These are phyloP conservation scores for Ectemnius cavifrons DNA, from an alignment of 2,888 invertebrate species.

Conservation along the genomic window DNA sequence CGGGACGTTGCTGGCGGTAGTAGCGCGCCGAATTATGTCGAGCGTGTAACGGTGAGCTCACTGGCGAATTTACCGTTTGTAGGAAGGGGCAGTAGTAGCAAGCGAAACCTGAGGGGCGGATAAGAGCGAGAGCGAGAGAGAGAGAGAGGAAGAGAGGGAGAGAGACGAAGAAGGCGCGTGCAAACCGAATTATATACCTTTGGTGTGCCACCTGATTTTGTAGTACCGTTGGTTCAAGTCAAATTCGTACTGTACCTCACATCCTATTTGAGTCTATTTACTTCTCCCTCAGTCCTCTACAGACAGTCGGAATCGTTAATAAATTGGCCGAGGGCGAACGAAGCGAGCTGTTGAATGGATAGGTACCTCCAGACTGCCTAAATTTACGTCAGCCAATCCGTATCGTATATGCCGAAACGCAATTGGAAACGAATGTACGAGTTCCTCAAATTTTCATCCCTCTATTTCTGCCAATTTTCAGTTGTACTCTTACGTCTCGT, in stretches of 20 bases:
- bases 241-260: constrained; percentile 29
- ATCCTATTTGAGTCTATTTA: constrained; percentile 23
- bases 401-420: too few species aligned
- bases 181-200: constrained; percentile 40
- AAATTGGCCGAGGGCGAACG: constrained; percentile 28
- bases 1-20: too few species aligned
- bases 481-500: too few species aligned
- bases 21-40: too few species aligned
- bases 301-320: constrained; percentile 60
- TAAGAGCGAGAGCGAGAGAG: background rate
- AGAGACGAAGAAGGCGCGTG: background rate
- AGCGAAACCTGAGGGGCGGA: too few species aligned
- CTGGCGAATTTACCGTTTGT: too few species aligned
- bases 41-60: too few species aligned
- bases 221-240: background rate
- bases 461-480: too few species aligned
- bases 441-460: too few species aligned
- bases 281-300: constrained; percentile 17
- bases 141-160: background rate
- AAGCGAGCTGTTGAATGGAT: constrained; percentile 5
- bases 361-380: background rate
- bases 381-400: too few species aligned
- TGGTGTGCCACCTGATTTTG: constrained; percentile 12
- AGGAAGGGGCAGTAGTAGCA: too few species aligned
- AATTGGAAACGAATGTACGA: too few species aligned